These are phyloP conservation scores for Platycnemis pennipes DNA, from an alignment of 2,888 invertebrate genomes.

Conservation along the genomic window DNA sequence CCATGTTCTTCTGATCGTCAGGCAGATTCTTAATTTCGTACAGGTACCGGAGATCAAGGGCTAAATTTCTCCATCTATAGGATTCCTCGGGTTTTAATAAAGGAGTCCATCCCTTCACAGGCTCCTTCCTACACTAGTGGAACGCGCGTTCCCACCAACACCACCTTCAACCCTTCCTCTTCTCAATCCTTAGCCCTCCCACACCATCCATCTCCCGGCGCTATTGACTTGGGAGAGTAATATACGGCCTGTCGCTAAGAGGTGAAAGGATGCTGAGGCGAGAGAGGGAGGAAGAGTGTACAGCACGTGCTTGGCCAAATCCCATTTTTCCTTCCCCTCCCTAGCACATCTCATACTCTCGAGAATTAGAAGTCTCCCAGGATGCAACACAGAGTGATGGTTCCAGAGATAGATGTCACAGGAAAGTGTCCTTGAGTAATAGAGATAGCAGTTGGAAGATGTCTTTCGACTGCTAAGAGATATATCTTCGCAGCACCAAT, in stretches of 20 bases:
- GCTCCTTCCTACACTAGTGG: background rate
- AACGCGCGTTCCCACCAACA: background rate
- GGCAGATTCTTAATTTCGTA: too few species aligned
- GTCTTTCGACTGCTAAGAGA: background rate
- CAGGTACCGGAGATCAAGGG: too few species aligned
- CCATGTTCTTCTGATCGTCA: too few species aligned
- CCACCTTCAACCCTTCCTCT: background rate
- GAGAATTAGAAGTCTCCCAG: background rate
- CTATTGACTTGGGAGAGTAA: conserved; percentile 1
- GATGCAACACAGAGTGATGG: background rate
- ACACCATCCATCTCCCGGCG: background rate
- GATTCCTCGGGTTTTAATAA: background rate
- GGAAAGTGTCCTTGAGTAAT: background rate
- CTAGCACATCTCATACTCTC: background rate
- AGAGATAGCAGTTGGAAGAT: too few species aligned
- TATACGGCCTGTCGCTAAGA: background rate
- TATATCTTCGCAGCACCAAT: too few species aligned
- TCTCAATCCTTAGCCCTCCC: background rate
- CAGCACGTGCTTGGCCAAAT: background rate
- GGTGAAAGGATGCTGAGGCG: background rate
- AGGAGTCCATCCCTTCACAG: background rate
- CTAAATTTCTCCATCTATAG: background rate
- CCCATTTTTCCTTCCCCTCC: background rate
- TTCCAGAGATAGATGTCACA: background rate
- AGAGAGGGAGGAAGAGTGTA: background rate